Evolutionary conservation across 1,140 invertebrate genomes (phyloP).

Genomic region (Bombus fervidus): DNA sequence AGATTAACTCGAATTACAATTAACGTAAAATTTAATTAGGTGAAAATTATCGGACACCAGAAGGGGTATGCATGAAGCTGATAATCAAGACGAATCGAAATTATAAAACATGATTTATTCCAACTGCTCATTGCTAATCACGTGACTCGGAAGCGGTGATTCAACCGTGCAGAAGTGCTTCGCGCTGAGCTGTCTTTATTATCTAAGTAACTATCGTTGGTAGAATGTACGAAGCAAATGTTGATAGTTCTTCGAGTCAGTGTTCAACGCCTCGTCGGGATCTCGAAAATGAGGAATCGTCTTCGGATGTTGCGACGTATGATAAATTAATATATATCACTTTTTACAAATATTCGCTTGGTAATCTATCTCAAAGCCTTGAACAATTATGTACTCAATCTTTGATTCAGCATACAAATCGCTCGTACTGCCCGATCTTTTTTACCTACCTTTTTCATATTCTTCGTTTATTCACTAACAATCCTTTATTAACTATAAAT

Average conservation of each 20-base stretch:
- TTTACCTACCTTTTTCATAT: neutral
- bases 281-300: slow-evolving; percentile 13
- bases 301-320: slow-evolving; percentile 24
- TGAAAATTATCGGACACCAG: slow-evolving; percentile 1
- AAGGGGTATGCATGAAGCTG: neutral
- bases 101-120: slow-evolving; percentile 44
- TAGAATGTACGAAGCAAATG: slow-evolving; percentile 35
- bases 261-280: neutral
- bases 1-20: neutral
- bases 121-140: slow-evolving; percentile 39
- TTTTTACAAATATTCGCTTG: neutral
- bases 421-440: neutral
- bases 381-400: neutral
- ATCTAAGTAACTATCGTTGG: slow-evolving; percentile 34
- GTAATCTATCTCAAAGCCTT: neutral
- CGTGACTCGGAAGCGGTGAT: slow-evolving; percentile 54
- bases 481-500: neutral
- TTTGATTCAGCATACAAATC: neutral
- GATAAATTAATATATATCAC: neutral
- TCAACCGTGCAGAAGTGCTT: slow-evolving; percentile 43
- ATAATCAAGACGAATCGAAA: slow-evolving; percentile 28
- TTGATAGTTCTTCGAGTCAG: slow-evolving; percentile 23
- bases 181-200: slow-evolving; percentile 49
- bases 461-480: neutral
- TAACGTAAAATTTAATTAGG: slow-evolving; percentile 6